phyloP scores from a whole-genome alignment of 2,797 vertebrate species.

The Hirundo rustica region DNA sequence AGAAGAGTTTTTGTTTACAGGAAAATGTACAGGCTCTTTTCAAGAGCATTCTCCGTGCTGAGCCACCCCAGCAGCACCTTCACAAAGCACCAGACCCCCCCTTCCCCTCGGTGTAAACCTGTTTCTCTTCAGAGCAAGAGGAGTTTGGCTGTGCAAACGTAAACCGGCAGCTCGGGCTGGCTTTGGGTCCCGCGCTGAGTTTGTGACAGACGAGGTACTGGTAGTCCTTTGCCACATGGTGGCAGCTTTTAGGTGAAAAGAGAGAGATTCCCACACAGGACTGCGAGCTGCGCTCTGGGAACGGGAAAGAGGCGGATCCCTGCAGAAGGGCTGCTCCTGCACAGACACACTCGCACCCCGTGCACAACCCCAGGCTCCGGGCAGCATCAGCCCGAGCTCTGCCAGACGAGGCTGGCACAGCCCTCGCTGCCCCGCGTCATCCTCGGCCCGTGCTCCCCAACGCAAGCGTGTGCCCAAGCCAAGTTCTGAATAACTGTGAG shows the following conservation, averaged over 20 bases:
- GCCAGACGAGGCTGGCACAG: neutral
- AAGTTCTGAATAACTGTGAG: neutral
- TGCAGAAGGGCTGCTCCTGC: neutral
- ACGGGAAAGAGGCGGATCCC: neutral
- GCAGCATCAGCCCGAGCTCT: neutral
- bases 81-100: neutral
- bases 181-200: neutral
- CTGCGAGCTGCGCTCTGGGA: neutral
- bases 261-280: neutral
- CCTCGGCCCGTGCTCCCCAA: neutral
- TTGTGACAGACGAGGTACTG: neutral
- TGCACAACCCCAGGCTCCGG: neutral
- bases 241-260: constrained; percentile 54
- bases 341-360: no score
- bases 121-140: neutral
- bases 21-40: neutral
- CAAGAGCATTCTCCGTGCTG: neutral
- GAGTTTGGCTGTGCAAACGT: neutral
- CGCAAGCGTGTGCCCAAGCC: neutral
- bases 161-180: neutral
- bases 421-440: rapidly evolving
- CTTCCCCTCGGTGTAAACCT: neutral
- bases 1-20: neutral
- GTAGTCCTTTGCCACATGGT: constrained; percentile 41
- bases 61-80: neutral